A percentile compares a stretch with the other conserved stretches of the same genome.
Conservation (phyloP, 1,140 invertebrate genomes). For the Trypoxylus dichotomus region DNA sequence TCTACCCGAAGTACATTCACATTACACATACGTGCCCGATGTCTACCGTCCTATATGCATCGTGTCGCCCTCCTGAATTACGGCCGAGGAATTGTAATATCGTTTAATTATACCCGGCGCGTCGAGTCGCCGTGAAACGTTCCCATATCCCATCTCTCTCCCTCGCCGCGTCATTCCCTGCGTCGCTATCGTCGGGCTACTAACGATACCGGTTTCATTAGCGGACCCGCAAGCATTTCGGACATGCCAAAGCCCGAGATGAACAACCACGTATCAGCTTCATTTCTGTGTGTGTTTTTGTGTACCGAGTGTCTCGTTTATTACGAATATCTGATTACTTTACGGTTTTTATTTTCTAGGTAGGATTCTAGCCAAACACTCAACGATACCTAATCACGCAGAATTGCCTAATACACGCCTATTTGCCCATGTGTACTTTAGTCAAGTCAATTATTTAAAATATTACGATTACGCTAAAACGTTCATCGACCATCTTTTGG, state of each 20-base stretch:
- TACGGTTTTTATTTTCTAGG: no score
- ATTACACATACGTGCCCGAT: neutral
- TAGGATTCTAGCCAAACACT: no score
- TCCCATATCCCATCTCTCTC: neutral
- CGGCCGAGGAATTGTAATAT: slow-evolving; percentile 35
- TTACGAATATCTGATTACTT: no score
- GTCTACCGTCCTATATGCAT: neutral
- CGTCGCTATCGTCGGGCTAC: neutral
- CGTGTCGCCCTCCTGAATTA: slow-evolving; percentile 19
- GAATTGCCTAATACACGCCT: no score
- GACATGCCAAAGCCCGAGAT: neutral
- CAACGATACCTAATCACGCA: no score
- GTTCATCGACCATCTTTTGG: no score
- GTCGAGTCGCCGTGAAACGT: neutral
- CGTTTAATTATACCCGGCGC: slow-evolving; percentile 25
- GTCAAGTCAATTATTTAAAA: no score
- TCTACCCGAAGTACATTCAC: no score
- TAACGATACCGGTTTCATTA: slow-evolving; percentile 25
- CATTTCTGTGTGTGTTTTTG: no score
- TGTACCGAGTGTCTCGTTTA: no score
- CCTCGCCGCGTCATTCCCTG: neutral
- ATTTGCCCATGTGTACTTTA: no score
- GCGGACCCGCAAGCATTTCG: slow-evolving; percentile 14
- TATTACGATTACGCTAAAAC: no score
- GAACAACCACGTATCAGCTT: neutral